Conservation (phyloP, 2,113 vertebrate species). For the Gymnogyps californianus region DNA sequence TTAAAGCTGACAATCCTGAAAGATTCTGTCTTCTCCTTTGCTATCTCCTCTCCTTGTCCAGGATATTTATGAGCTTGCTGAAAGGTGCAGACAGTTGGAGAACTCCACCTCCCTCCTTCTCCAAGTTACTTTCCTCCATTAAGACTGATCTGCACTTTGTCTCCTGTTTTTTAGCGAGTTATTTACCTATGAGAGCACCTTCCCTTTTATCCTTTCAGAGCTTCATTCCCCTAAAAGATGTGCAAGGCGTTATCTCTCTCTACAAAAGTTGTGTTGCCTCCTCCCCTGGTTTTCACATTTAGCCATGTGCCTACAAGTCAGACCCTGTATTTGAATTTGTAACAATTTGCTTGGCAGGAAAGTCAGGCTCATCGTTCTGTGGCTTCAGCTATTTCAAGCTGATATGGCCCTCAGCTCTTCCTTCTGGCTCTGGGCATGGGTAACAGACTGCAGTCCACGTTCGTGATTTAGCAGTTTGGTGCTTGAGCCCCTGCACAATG, state of each 20-base stretch:
- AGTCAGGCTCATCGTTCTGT: background rate
- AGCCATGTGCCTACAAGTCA: background rate
- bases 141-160: background rate
- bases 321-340: constrained; percentile 33
- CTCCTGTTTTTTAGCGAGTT: background rate
- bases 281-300: constrained; percentile 13
- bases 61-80: background rate
- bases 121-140: background rate
- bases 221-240: background rate
- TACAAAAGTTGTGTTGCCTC: background rate
- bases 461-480: background rate
- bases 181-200: background rate
- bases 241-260: background rate
- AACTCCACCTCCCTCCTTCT: background rate
- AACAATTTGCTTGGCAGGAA: constrained; percentile 42
- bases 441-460: background rate
- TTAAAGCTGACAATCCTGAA: background rate
- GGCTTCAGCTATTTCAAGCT: background rate
- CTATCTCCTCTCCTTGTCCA: background rate
- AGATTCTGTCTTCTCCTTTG: background rate
- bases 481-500: background rate
- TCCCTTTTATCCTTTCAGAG: background rate
- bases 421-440: background rate
- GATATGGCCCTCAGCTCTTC: background rate
- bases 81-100: background rate